Percentiles rank a stretch among this genome's conserved stretches.
Evolutionary conservation across 2,113 vertebrate species (phyloP).

Genomic region (Pachycephala philippinensis): DNA sequence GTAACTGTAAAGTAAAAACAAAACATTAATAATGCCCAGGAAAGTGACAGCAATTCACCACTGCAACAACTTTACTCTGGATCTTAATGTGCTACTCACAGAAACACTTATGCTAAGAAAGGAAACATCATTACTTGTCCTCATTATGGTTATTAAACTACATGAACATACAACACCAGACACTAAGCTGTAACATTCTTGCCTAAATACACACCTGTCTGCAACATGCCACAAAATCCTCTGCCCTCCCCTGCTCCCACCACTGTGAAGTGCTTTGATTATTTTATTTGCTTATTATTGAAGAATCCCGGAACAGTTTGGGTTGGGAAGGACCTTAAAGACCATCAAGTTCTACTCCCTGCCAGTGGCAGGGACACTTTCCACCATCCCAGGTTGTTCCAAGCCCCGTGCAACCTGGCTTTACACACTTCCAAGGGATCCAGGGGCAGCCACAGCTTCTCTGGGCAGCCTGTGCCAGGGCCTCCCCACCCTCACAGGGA

Average conservation of each 20-base stretch:
- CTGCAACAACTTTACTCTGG: neutral
- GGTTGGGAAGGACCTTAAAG: neutral
- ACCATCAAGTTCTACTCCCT: neutral
- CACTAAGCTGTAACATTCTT: neutral
- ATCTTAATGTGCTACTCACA: neutral
- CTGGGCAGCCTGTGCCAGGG: neutral
- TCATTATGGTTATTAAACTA: neutral
- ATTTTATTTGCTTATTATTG: neutral
- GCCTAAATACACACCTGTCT: neutral
- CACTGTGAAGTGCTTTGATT: neutral
- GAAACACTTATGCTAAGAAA: neutral
- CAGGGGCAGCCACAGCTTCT: neutral
- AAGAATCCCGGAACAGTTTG: neutral
- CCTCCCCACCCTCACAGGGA: neutral
- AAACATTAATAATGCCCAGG: neutral
- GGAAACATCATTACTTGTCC: neutral
- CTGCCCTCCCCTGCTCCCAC: neutral
- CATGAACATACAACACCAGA: neutral
- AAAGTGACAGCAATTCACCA: neutral
- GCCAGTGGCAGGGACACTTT: neutral
- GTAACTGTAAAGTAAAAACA: neutral
- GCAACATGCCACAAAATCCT: neutral
- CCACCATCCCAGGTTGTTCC: neutral
- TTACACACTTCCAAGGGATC: neutral
- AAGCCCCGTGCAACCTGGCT: fast-evolving